Evolutionary conservation across 2,888 invertebrate species (phyloP), one percentile per base, ranked within the genome.

Genomic region (Dolomedes plantarius): DNA sequence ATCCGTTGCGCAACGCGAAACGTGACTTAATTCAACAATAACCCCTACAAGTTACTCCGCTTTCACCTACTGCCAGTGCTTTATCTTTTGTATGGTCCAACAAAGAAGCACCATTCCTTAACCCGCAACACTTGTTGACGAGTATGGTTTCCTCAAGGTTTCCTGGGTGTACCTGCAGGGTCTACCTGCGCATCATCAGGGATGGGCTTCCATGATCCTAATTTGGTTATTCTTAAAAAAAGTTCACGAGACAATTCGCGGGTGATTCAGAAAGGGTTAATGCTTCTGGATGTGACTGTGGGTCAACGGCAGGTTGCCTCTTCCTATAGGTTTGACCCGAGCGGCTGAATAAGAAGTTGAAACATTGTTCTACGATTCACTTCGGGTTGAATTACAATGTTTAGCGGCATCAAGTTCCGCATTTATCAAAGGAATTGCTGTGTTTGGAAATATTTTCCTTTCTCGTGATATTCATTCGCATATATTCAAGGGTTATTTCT

Each of bases 251-350:
- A 28, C 50, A 56, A 19, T 29, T 46, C 46, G 19, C 16, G 28
- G 50, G 41, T 76, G 76, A 76, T 31, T 76, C 76, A 76, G 67
- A 13, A 39, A 31, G 67, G 56, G 67, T 76, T 76, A 76, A 76
- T 76, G 76, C 46, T 67, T 67, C 19, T n/a, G 56, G 9, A 16
- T 46, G 46, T 23, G 56, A 0, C 56, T 19, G 19, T 56, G 56
- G 56, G 56, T 56, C 56, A 56, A 56, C 2, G 5, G 19, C 23
- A 56, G 23, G 23, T 23, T 23, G 46, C n/a, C 11, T 46, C n/a
- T 46, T 46, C 16, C 16, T 46, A 46, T 46, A 46, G 13, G 16
- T 16, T 46, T 46, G 46, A 46, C 46, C 46, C 46, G 16, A 16
- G 9, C 2, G 16, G 11, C 36, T 36, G 5, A 36, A 36, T 36